A percentile compares a stretch with the other conserved stretches of the same genome.
Conservation (phyloP, 2,797 vertebrate genomes). For the Oreochromis grahami region DNA sequence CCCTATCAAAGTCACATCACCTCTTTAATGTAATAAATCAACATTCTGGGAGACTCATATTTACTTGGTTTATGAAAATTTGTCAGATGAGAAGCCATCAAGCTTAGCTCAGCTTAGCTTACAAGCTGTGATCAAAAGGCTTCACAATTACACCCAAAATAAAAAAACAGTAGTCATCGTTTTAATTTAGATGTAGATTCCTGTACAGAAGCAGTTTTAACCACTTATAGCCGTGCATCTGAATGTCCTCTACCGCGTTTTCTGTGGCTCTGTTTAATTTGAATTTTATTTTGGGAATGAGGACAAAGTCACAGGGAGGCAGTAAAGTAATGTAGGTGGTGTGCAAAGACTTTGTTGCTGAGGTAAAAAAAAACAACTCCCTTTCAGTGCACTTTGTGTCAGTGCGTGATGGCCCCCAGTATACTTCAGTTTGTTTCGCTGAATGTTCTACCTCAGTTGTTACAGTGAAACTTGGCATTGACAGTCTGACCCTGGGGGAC, state of each 20-base stretch:
- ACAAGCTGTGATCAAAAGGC: neutral
- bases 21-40: neutral
- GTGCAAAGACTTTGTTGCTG: neutral
- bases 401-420: neutral
- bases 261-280: neutral
- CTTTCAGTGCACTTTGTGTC: neutral
- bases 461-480: neutral
- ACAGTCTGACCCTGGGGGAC: neutral
- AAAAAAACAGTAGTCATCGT: neutral
- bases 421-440: neutral
- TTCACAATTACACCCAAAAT: neutral
- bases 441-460: neutral
- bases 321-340: neutral
- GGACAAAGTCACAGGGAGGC: neutral
- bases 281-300: neutral
- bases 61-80: neutral
- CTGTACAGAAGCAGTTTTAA: neutral
- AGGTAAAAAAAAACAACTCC: neutral
- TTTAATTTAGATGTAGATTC: neutral
- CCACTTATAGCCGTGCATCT: neutral
- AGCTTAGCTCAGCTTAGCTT: neutral
- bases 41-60: neutral
- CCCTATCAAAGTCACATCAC: neutral
- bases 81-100: neutral
- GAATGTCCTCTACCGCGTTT: no score